Base-by-base conservation (phyloP, 2,797 vertebrate genomes). In the Heliangelus exortis region DNA sequence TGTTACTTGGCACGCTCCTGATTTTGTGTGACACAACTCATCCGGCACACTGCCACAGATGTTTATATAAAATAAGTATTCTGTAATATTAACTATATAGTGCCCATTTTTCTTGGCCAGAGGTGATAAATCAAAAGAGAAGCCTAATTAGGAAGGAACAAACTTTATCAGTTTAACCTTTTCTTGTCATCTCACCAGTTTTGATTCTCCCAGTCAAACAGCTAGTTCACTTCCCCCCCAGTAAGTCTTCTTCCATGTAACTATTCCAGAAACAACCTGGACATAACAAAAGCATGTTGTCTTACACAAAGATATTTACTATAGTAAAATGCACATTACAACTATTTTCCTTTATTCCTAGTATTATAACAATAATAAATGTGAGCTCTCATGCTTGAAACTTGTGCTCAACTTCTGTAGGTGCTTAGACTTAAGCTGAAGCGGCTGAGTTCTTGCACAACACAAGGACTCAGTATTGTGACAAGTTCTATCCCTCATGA, bases 61-160 rank as follows among this genome's bases (percentile, higher is more conserved):
- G 5, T 98, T 99, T 94, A 99, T 97, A 78, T 97, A 98, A 91
- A 99, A 99, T 31, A 96, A 80, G 21, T 99, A 99, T 23, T 90
- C 79, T 7, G 18, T 86, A 3, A 93, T 96, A 39, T 93, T 97
- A 58, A 99, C 72, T 82, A 97, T 91, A 91, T 99, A 99, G 84
- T 48, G 92, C 12, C 90, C 97, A 1, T 71, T 85, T 15, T 95
- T 81, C 97, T 98, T 99, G 50, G 91, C 95, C 94, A 99, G 98
- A 6, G 98, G 98, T 6, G 98, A 98, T 82, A 99, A 96, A 95
- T 99, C 98, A 89, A 99, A 99, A 29, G 98, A 99, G 95, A 99
- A 98, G 1, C 98, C 99, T 99, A 94, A 39, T 45, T 1, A 7
- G 61, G 74, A 96, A 87, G 33, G 26, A 76, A 96, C 39, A 86